A percentile compares a stretch with the other conserved stretches of the same genome.
Evolutionary conservation across 1,140 invertebrate species (phyloP).

Genomic region (Drosophila melanica): DNA sequence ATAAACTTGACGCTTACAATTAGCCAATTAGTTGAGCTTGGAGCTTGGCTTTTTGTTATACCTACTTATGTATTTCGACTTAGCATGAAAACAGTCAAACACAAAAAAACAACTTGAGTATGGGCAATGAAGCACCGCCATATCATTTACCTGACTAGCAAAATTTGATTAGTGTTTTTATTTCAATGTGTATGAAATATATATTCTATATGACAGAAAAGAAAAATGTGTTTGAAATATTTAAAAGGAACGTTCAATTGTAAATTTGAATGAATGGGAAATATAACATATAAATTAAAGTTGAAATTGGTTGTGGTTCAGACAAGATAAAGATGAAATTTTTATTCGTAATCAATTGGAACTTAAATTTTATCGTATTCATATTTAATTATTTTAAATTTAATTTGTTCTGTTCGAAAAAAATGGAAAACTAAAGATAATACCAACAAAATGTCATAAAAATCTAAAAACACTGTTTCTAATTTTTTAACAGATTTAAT

Average conservation of each 20-base stretch:
- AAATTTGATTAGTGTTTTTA: neutral
- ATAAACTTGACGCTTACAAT: conserved; percentile 63
- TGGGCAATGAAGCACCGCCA: neutral
- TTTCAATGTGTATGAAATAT: neutral
- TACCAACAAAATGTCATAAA: no score
- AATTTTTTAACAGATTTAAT: no score
- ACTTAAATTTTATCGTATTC: no score
- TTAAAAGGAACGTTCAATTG: no score
- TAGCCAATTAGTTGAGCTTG: conserved; percentile 57
- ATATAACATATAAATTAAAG: no score
- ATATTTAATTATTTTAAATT: no score
- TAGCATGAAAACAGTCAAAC: conserved; percentile 50
- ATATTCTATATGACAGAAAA: neutral
- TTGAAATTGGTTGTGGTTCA: neutral
- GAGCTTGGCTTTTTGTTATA: conserved; percentile 14
- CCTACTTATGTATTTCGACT: conserved; percentile 17
- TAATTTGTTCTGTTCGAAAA: no score
- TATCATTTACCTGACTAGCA: conserved; percentile 29
- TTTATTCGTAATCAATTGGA: no score
- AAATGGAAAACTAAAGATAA: no score
- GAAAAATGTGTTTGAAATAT: neutral
- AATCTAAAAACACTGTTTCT: no score
- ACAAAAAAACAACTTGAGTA: conserved; percentile 21
- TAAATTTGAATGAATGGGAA: neutral
- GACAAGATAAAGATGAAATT: no score